phyloP scores from a whole-genome alignment of 1,140 invertebrate species.

The Colletes latitarsis region DNA sequence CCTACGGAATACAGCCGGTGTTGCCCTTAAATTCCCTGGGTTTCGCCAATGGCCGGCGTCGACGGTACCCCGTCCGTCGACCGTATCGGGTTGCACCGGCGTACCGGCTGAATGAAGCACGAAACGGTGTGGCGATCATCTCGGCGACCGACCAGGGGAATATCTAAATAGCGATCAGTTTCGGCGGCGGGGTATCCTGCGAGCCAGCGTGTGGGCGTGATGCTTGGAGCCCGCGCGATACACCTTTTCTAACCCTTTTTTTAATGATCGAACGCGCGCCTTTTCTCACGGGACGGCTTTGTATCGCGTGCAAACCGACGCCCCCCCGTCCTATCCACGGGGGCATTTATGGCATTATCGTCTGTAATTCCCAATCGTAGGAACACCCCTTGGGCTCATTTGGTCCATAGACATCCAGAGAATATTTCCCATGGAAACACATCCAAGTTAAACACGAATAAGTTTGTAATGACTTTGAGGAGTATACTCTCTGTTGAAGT shows the following conservation, averaged over 20 bases:
- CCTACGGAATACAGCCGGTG: slow-evolving; percentile 51
- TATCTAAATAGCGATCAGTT: slow-evolving; percentile 65
- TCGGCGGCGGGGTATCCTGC: slow-evolving; percentile 36
- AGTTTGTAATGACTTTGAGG: too few relatives aligned
- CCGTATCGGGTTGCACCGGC: not conserved
- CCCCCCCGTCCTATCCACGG: not conserved
- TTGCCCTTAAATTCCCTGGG: slow-evolving; percentile 27
- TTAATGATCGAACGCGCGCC: slow-evolving; percentile 14
- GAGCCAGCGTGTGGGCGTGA: slow-evolving; percentile 53
- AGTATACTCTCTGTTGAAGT: too few relatives aligned
- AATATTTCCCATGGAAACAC: too few relatives aligned
- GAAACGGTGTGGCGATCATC: slow-evolving; percentile 15
- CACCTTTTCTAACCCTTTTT: slow-evolving; percentile 8
- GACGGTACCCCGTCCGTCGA: not conserved
- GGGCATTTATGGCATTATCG: not conserved
- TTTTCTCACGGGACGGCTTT: slow-evolving; percentile 45
- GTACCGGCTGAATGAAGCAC: slow-evolving; percentile 12
- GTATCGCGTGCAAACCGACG: slow-evolving; percentile 22
- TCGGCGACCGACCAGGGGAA: slow-evolving; percentile 21
- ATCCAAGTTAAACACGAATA: too few relatives aligned
- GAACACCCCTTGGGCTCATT: too few relatives aligned
- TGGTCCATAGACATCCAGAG: too few relatives aligned
- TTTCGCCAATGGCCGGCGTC: not conserved
- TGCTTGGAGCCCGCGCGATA: not conserved
- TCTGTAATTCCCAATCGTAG: too few relatives aligned